These are phyloP conservation scores for Lateolabrax maculatus DNA, from an alignment of 2,797 vertebrate species.

Conservation along the genomic window DNA sequence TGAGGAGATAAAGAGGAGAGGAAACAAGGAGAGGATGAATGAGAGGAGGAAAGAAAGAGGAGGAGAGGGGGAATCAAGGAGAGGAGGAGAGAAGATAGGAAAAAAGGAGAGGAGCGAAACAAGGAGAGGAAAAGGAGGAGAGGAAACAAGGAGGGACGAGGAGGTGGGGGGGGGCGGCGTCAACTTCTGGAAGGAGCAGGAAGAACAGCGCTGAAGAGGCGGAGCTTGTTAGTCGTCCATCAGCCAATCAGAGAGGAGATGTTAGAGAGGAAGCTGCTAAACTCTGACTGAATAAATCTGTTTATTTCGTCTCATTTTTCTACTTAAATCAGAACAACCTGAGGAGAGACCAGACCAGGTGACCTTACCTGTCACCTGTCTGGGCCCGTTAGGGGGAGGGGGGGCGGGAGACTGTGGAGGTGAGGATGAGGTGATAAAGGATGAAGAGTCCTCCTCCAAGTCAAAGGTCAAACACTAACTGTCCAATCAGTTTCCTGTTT, in stretches of 20 bases:
- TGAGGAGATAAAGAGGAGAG: background rate
- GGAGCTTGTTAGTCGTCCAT: constrained; percentile 57
- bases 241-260: constrained; percentile 56
- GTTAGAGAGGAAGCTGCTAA: constrained; percentile 19
- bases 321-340: no score
- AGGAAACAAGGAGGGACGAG: background rate
- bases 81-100: no score
- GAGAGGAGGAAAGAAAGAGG: constrained; percentile 39
- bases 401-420: background rate
- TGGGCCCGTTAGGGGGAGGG: background rate
- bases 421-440: constrained; percentile 28
- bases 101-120: background rate
- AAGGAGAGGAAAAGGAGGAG: rapidly evolving
- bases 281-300: background rate
- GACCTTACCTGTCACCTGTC: background rate
- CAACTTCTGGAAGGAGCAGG: constrained; percentile 31
- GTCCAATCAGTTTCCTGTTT: no score
- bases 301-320: background rate
- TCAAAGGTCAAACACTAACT: background rate
- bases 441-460: constrained; percentile 37
- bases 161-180: background rate
- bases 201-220: constrained; percentile 38
- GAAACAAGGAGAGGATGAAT: rapidly evolving
- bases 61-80: background rate
- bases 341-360: background rate